These are phyloP conservation scores for Cairina moschata DNA, from an alignment of 2,113 vertebrate genomes.

Conservation along the genomic window DNA sequence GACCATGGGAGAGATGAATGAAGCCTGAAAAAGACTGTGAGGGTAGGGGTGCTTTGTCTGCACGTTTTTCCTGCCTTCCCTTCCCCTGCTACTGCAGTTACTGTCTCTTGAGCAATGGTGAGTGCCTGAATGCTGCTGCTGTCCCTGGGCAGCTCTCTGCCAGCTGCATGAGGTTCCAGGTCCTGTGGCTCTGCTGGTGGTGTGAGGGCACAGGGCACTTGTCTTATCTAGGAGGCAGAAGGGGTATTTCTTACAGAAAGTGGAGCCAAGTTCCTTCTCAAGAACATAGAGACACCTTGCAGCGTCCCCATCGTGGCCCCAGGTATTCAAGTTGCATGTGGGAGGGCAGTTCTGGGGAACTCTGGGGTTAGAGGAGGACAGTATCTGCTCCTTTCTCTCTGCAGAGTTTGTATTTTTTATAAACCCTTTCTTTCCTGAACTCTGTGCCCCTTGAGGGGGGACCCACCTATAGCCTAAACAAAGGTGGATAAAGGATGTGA, in stretches of 20 bases:
- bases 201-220: background rate
- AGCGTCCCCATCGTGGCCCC: background rate
- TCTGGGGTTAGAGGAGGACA: background rate
- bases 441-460: background rate
- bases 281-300: background rate
- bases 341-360: background rate
- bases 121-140: background rate
- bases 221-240: background rate
- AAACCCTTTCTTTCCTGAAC: background rate
- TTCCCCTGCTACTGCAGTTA: background rate
- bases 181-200: background rate
- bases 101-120: background rate
- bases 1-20: background rate
- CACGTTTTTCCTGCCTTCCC: background rate
- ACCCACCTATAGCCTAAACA: background rate
- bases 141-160: background rate
- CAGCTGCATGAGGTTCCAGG: background rate
- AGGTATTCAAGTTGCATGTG: background rate
- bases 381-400: background rate
- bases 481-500: background rate
- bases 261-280: background rate
- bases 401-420: background rate
- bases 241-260: background rate
- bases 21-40: background rate
- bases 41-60: background rate